These are phyloP conservation scores for Rhabdomys pumilio DNA, from an alignment of 2,797 vertebrate genomes.

Conservation along the genomic window DNA sequence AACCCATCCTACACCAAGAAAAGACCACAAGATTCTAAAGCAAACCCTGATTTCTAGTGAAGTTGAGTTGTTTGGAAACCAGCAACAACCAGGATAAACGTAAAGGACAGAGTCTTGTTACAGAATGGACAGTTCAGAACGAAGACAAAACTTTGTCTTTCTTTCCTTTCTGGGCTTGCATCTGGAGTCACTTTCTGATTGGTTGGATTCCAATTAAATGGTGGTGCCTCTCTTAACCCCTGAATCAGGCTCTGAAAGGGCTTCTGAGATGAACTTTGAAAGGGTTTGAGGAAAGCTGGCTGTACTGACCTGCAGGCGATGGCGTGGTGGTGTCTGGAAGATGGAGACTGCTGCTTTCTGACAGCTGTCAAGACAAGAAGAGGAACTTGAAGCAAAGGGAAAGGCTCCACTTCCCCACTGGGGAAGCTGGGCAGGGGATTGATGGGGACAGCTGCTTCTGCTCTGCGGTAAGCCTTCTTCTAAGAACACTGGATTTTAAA, in stretches of 20 bases:
- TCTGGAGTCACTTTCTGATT: constrained; percentile 87
- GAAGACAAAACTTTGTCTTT: constrained; percentile 52
- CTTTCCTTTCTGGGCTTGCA: constrained; percentile 80
- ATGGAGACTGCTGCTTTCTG: constrained; percentile 88
- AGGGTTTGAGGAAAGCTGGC: constrained; percentile 79
- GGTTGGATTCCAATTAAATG: constrained; percentile 85
- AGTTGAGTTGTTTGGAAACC: constrained; percentile 15
- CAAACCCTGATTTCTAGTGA: neutral
- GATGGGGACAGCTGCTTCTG: constrained; percentile 14
- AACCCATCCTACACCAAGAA: neutral
- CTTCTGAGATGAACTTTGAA: constrained; percentile 49
- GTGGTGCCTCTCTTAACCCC: constrained; percentile 79
- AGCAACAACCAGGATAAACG: constrained; percentile 28
- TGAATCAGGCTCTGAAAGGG: constrained; percentile 68
- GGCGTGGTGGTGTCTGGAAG: constrained; percentile 89
- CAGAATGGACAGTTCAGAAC: constrained; percentile 35
- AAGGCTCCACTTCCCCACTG: neutral
- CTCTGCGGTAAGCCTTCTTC: constrained; percentile 84
- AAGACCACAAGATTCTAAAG: constrained; percentile 26
- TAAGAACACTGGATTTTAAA: neutral
- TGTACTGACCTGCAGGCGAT: constrained; percentile 92
- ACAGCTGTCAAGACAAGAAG: constrained; percentile 88
- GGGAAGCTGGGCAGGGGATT: constrained; percentile 38
- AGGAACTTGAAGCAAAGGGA: constrained; percentile 66
- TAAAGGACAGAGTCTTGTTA: neutral